phyloP scores from a whole-genome alignment of 2,797 vertebrate genomes.

The Coracias cyanogaster region DNA sequence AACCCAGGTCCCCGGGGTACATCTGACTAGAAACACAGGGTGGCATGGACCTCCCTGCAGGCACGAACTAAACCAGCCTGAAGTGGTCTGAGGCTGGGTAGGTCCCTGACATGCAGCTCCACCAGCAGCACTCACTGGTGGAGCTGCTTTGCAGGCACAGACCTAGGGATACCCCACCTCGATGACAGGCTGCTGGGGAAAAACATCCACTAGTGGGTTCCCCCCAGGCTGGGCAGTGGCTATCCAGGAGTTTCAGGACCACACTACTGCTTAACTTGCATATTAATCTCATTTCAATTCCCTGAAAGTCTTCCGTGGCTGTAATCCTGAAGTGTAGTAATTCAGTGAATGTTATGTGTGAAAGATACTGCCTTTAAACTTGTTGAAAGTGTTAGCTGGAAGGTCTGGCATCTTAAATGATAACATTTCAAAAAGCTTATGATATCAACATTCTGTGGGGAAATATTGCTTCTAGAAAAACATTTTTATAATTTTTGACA shows the following conservation, averaged over 20 bases:
- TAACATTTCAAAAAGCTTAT: background rate
- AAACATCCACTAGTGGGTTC: rapidly evolving
- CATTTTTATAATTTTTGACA: background rate
- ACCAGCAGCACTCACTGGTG: rapidly evolving
- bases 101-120: rapidly evolving
- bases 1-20: background rate
- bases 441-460: background rate
- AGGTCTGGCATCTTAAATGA: background rate
- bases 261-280: rapidly evolving
- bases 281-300: background rate
- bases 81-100: background rate
- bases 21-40: background rate
- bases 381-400: background rate
- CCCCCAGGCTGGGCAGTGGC: rapidly evolving
- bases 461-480: background rate
- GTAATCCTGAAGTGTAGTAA: background rate
- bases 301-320: background rate
- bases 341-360: background rate
- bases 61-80: background rate
- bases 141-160: background rate
- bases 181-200: rapidly evolving
- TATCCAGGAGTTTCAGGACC: background rate
- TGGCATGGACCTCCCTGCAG: rapidly evolving
- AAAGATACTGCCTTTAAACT: background rate
- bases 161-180: rapidly evolving